Evolutionary conservation across 2,113 vertebrate genomes (phyloP).

Genomic region (Sminthopsis crassicaudata): DNA sequence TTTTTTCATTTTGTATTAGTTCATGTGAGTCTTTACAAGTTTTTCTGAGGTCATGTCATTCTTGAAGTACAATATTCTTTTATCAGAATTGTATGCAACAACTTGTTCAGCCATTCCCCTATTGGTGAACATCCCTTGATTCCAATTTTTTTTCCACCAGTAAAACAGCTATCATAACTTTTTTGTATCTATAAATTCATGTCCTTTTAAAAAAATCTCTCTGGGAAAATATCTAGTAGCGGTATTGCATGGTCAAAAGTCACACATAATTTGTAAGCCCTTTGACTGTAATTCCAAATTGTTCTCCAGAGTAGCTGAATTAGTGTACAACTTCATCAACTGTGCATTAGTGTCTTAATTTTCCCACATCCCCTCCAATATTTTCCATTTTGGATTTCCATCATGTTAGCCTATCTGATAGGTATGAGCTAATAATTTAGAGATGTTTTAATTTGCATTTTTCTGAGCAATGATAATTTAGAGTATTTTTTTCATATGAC

Average conservation of each 20-base stretch:
- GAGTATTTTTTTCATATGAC: too few relatives aligned
- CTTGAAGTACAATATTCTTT: not conserved
- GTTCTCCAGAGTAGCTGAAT: not conserved
- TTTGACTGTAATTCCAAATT: not conserved
- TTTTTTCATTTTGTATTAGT: not conserved
- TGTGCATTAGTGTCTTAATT: not conserved
- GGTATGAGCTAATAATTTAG: not conserved
- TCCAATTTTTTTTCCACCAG: not conserved
- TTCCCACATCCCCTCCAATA: not conserved
- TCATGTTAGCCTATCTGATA: not conserved
- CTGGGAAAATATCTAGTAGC: not conserved
- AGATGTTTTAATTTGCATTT: not conserved
- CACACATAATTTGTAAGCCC: not conserved
- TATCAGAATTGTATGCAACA: not conserved
- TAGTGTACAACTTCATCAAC: not conserved
- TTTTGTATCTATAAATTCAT: not conserved
- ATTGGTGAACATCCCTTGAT: not conserved
- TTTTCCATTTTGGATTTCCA: not conserved
- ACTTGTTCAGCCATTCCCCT: not conserved
- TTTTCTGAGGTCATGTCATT: not conserved
- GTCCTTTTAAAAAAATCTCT: not conserved
- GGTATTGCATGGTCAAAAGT: not conserved
- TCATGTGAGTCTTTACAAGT: not conserved
- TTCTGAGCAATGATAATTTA: too few relatives aligned
- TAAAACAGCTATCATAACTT: not conserved